A percentile compares a stretch with the other conserved stretches of the same genome.
Conservation (phyloP, 2,113 vertebrate genomes). For the Sialia sialis region DNA sequence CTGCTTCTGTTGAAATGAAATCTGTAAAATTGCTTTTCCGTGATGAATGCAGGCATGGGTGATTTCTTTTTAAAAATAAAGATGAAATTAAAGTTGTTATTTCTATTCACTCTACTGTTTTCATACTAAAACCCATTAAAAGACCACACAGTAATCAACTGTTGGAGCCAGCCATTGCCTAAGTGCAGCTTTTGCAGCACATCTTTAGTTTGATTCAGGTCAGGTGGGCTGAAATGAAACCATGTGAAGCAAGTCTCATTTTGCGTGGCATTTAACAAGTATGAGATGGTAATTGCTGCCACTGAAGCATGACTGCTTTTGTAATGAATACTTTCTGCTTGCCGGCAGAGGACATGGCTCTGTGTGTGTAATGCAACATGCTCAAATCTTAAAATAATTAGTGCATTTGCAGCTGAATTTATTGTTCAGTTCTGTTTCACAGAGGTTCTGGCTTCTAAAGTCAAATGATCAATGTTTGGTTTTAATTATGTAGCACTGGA, state of each 20-base stretch:
- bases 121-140: background rate
- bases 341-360: background rate
- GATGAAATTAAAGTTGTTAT: background rate
- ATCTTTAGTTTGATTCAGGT: background rate
- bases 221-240: background rate
- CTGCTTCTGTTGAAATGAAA: background rate
- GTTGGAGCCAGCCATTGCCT: background rate
- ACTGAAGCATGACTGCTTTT: constrained; percentile 4
- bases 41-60: background rate
- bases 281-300: background rate
- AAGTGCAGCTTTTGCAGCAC: background rate
- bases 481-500: background rate
- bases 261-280: background rate
- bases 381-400: constrained; percentile 29
- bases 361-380: background rate
- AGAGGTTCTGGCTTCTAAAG: background rate
- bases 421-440: background rate
- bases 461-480: background rate
- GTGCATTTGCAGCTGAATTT: constrained; percentile 1
- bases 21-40: background rate
- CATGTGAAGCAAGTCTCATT: background rate
- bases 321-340: background rate
- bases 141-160: background rate
- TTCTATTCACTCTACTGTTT: background rate
- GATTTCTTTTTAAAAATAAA: background rate